Conservation (phyloP, 2,888 invertebrate species). For the Lasioglossum vierecki region DNA sequence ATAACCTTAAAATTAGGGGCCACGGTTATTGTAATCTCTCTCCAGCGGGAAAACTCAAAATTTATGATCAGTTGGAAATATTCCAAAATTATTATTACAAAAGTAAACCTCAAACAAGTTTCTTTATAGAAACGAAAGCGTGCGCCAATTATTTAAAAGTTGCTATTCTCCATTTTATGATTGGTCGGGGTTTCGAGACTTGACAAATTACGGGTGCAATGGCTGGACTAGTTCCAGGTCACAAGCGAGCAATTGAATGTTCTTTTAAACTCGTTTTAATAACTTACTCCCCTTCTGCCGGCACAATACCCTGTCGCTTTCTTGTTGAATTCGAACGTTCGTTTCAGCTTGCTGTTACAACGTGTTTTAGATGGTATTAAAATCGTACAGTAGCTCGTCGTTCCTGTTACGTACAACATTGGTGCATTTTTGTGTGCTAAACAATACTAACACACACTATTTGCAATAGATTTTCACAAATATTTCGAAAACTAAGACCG, state of each 20-base stretch:
- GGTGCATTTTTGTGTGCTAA: too few relatives aligned
- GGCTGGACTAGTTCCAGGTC: conserved; percentile 20
- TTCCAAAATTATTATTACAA: not conserved
- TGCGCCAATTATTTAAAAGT: conserved; percentile 29
- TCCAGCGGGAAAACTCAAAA: not conserved
- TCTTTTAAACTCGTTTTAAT: conserved; percentile 31
- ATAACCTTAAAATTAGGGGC: too few relatives aligned
- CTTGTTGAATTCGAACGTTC: not conserved
- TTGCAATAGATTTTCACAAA: too few relatives aligned
- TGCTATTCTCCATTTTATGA: conserved; percentile 1
- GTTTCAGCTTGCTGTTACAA: not conserved
- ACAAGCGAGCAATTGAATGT: conserved; percentile 16
- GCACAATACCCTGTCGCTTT: not conserved
- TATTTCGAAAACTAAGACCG: too few relatives aligned
- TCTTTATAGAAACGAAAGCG: not conserved
- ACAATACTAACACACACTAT: too few relatives aligned
- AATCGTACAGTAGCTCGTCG: too few relatives aligned
- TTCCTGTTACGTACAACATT: too few relatives aligned
- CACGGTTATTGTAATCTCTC: too few relatives aligned
- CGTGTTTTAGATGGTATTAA: not conserved
- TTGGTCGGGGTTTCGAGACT: conserved; percentile 19
- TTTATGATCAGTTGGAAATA: not conserved
- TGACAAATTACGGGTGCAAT: conserved; percentile 32
- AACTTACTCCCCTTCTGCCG: not conserved
- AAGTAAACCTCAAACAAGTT: conserved; percentile 5